phyloP scores from a whole-genome alignment of 2,113 vertebrate genomes.

The Dicaeum eximium region DNA sequence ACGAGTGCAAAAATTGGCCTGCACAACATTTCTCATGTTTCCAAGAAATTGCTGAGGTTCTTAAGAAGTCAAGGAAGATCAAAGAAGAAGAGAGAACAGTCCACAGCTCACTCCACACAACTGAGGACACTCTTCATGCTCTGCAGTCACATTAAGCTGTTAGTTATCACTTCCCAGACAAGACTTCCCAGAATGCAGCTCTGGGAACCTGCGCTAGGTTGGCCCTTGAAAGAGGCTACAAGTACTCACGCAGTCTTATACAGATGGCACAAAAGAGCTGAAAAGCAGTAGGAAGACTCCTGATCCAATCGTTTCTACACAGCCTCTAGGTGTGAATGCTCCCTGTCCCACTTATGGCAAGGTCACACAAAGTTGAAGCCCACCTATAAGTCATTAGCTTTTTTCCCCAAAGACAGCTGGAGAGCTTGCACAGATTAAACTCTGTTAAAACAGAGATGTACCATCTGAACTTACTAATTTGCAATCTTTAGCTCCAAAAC shows the following conservation, averaged over 20 bases:
- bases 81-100: background rate
- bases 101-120: background rate
- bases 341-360: background rate
- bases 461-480: background rate
- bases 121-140: background rate
- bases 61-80: background rate
- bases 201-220: background rate
- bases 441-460: background rate
- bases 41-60: background rate
- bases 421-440: background rate
- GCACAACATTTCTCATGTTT: background rate
- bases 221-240: background rate
- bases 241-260: background rate
- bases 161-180: background rate
- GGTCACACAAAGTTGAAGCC: background rate
- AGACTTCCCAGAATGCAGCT: background rate
- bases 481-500: background rate
- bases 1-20: background rate
- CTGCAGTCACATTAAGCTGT: accelerated
- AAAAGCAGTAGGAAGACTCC: background rate
- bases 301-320: background rate
- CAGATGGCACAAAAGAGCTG: background rate
- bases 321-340: background rate
- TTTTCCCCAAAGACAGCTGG: background rate
- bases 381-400: background rate